These are phyloP conservation scores for Caenorhabditis sp. DNA, from an alignment of 2,888 invertebrate species.

Conservation along the genomic window DNA sequence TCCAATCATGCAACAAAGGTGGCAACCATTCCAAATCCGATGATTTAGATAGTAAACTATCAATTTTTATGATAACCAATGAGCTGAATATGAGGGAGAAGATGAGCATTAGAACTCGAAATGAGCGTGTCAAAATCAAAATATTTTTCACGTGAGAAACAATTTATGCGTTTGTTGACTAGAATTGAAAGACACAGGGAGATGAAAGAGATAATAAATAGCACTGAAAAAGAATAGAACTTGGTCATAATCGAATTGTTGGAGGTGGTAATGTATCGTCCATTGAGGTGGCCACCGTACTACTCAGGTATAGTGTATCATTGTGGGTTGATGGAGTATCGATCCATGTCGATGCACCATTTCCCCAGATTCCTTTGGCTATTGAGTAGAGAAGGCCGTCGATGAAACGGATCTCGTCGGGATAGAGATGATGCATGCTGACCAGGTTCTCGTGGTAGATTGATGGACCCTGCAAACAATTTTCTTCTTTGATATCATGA, in stretches of 20 bases:
- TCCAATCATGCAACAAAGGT: not conserved
- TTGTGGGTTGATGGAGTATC: not conserved
- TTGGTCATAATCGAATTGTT: constrained; percentile 2
- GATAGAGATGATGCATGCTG: constrained; percentile 51
- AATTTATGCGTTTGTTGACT: not conserved
- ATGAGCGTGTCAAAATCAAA: too few species aligned
- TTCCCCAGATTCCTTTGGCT: constrained; percentile 40
- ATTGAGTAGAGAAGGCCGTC: constrained; percentile 54
- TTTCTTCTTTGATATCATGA: too few species aligned
- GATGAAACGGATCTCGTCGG: constrained; percentile 54
- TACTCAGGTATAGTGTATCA: constrained; percentile 15
- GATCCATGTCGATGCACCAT: not conserved
- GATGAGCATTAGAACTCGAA: not conserved
- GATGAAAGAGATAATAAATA: not conserved
- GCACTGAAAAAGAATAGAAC: too few species aligned
- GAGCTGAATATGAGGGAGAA: not conserved
- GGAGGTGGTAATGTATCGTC: constrained; percentile 34
- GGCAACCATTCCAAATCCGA: not conserved
- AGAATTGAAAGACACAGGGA: not conserved
- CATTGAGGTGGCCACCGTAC: constrained; percentile 26
- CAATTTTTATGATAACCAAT: not conserved
- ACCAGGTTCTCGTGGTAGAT: constrained; percentile 55
- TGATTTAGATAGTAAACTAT: not conserved
- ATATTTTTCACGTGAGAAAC: not conserved
- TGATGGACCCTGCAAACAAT: constrained; percentile 43